These are phyloP conservation scores for Heliconius erato DNA, from an alignment of 2,888 invertebrate genomes.

Conservation along the genomic window DNA sequence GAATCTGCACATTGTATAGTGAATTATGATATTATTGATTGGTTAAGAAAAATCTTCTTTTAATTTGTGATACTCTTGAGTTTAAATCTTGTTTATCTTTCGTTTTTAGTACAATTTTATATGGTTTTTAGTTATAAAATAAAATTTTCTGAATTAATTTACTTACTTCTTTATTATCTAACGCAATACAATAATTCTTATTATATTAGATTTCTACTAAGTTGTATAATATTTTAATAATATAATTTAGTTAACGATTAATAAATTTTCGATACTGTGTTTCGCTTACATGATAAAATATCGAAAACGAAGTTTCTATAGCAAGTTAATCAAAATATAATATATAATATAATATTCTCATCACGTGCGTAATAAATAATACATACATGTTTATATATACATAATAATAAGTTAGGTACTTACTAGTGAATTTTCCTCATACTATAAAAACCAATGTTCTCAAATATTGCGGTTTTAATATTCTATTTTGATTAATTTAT, in stretches of 20 bases:
- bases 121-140: no score
- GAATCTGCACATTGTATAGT: conserved; percentile 38
- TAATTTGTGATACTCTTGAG: background rate
- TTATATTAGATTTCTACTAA: no score
- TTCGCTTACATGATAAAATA: background rate
- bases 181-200: no score
- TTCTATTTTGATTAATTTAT: background rate
- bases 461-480: conserved; percentile 9
- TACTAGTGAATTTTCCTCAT: conserved; percentile 7
- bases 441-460: background rate
- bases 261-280: no score
- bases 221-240: no score
- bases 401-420: background rate
- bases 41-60: background rate
- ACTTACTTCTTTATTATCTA: no score
- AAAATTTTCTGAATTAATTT: no score
- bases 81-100: background rate
- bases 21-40: background rate
- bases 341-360: background rate
- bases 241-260: no score
- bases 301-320: background rate
- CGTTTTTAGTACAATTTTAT: background rate
- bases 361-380: conserved; percentile 11
- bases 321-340: background rate
- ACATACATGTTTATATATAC: background rate